Percentiles rank a stretch among this genome's conserved stretches.
These are phyloP conservation scores for Drosophila sp. DNA, from an alignment of 1,140 invertebrate species.

Conservation along the genomic window DNA sequence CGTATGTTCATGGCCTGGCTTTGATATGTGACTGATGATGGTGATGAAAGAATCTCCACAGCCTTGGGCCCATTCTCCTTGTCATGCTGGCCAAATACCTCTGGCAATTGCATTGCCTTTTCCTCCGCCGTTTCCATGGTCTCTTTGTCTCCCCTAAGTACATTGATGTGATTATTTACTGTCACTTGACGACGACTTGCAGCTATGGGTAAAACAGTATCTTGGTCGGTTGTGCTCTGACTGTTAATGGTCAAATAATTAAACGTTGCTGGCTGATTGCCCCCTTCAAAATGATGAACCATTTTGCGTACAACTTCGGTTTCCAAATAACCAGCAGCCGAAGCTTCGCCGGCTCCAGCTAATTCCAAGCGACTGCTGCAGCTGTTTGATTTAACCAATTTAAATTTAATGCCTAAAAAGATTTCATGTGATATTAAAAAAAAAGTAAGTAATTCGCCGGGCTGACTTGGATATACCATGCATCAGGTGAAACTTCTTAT, in stretches of 20 bases:
- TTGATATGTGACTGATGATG: conserved; percentile 47
- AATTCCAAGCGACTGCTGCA: conserved; percentile 92
- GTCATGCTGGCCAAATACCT: conserved; percentile 26
- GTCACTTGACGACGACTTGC: conserved; percentile 61
- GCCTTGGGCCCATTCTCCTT: neutral
- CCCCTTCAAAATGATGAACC: conserved; percentile 76
- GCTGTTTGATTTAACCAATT: conserved; percentile 92
- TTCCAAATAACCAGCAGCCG: conserved; percentile 72
- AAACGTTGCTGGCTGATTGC: conserved; percentile 35
- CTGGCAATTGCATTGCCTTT: conserved; percentile 8
- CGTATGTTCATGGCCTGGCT: conserved; percentile 73
- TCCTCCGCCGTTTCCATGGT: neutral
- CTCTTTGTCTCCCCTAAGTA: conserved; percentile 31
- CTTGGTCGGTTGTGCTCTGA: conserved; percentile 37
- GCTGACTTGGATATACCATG: too few relatives aligned
- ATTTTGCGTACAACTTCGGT: conserved; percentile 73
- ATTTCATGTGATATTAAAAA: neutral
- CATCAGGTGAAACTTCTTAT: too few relatives aligned
- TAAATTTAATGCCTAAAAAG: conserved; percentile 87
- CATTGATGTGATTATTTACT: conserved; percentile 82
- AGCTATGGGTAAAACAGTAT: conserved; percentile 17
- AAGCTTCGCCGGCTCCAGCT: conserved; percentile 85
- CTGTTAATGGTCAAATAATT: conserved; percentile 70
- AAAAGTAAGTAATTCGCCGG: too few relatives aligned
- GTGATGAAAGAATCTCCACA: conserved; percentile 15